Percentiles rank a stretch among this genome's conserved stretches.
These are phyloP conservation scores for Protophormia terraenovae DNA, from an alignment of 2,888 invertebrate species.

Conservation along the genomic window DNA sequence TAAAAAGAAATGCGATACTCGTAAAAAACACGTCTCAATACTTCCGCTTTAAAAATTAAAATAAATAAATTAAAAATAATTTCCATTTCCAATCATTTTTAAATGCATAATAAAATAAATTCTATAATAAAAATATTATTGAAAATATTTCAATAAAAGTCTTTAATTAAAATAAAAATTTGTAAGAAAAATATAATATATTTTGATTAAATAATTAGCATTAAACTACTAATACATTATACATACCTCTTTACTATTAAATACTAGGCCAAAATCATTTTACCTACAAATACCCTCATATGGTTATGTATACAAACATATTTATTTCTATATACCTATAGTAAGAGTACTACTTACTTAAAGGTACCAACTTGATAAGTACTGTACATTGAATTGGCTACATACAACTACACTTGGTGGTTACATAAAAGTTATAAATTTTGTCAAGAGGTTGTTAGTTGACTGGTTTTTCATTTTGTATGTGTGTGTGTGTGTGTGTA, in stretches of 20 bases:
- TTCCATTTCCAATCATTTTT: not conserved
- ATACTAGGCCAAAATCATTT: not conserved
- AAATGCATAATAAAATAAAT: not conserved
- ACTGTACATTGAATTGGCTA: not conserved
- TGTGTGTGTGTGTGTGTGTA: not conserved
- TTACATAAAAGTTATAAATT: not conserved
- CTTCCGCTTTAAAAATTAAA: conserved; percentile 31
- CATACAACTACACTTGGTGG: not conserved
- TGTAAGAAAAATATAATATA: not conserved
- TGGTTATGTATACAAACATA: not conserved
- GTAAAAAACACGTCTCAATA: conserved; percentile 15
- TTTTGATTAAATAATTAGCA: not conserved
- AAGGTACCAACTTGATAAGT: not conserved
- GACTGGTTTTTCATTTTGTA: not conserved
- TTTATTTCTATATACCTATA: not conserved
- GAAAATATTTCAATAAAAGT: too few species aligned
- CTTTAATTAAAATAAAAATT: not conserved
- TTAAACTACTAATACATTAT: not conserved
- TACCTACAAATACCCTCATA: not conserved
- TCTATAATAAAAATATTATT: too few species aligned
- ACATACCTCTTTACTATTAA: not conserved
- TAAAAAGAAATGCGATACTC: conserved; percentile 8
- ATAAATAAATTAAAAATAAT: not conserved
- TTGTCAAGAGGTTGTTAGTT: not conserved
- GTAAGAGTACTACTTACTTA: not conserved